Conservation (phyloP, 1,140 invertebrate genomes). For the Choristoneura fumiferana region DNA sequence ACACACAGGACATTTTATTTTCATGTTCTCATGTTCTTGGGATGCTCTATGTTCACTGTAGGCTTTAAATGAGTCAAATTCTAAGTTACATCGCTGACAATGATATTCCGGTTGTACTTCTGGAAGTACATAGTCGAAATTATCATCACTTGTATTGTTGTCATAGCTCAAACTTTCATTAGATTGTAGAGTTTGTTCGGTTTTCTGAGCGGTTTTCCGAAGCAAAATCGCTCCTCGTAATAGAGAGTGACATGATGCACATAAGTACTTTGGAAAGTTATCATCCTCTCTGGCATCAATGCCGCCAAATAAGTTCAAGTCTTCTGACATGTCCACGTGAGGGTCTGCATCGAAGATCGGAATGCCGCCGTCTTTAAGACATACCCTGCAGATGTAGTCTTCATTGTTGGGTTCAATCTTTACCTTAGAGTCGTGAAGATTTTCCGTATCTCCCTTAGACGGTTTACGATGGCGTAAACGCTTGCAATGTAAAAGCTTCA, state of each 20-base stretch:
- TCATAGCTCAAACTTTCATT: too few relatives aligned
- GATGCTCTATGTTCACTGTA: conserved; percentile 47
- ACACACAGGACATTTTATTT: conserved; percentile 50
- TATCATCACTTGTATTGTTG: too few relatives aligned
- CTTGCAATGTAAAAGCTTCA: conserved; percentile 20
- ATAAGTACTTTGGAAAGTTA: conserved; percentile 55
- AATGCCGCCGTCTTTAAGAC: conserved; percentile 51
- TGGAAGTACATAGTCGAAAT: not conserved
- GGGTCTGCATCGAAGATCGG: conserved; percentile 44
- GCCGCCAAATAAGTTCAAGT: conserved; percentile 43
- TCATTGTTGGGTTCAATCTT: not conserved
- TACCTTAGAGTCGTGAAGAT: not conserved
- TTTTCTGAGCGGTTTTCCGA: conserved; percentile 53
- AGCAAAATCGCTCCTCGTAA: conserved; percentile 57
- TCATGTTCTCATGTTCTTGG: conserved; percentile 57
- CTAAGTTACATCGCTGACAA: conserved; percentile 35
- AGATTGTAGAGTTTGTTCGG: conserved; percentile 53
- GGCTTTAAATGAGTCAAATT: conserved; percentile 31
- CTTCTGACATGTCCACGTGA: conserved; percentile 42
- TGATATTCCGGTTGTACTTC: conserved; percentile 24
- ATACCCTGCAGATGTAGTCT: conserved; percentile 3
- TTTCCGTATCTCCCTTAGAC: not conserved
- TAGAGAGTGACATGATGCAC: conserved; percentile 46
- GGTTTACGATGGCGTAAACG: conserved; percentile 1
- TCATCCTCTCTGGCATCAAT: conserved; percentile 47